Percentiles rank a stretch among this genome's conserved stretches.
These are phyloP conservation scores for Danionella dracula DNA, from an alignment of 2,797 vertebrate genomes.

Conservation along the genomic window DNA sequence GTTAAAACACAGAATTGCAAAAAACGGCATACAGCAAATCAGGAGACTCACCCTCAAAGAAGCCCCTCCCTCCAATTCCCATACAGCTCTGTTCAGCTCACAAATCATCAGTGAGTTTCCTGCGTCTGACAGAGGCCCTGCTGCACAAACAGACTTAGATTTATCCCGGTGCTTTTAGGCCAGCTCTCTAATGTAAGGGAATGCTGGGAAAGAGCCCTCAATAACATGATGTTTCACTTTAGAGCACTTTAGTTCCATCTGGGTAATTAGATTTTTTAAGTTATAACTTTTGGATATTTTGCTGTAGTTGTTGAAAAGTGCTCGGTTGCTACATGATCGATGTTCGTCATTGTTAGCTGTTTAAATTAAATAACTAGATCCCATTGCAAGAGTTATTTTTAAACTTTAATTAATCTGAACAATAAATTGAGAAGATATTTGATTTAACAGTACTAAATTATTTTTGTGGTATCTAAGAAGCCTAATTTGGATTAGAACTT, in stretches of 20 bases:
- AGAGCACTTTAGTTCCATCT: neutral
- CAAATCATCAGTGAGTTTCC: constrained; percentile 61
- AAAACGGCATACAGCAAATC: neutral
- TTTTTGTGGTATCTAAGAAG: too few relatives aligned
- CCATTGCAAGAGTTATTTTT: too few relatives aligned
- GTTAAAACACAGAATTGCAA: constrained; percentile 45
- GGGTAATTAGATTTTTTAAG: neutral
- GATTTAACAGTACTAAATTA: too few relatives aligned
- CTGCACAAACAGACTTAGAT: constrained; percentile 40
- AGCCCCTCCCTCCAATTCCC: constrained; percentile 37
- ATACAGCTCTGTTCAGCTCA: constrained; percentile 47
- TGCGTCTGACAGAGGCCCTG: constrained; percentile 39
- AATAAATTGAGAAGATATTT: too few relatives aligned
- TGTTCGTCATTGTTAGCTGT: neutral
- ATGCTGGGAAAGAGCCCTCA: constrained; percentile 5
- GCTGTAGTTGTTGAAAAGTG: neutral
- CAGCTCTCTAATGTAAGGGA: constrained; percentile 15
- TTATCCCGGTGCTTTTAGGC: constrained; percentile 28
- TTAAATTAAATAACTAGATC: too few relatives aligned
- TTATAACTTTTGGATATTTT: constrained; percentile 2
- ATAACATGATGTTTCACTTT: neutral
- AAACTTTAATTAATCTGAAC: too few relatives aligned
- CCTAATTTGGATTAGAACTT: too few relatives aligned
- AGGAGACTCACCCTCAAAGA: neutral
- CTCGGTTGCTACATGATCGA: neutral